Conservation (phyloP, 2,888 invertebrate genomes). For the Tholera decimalis region DNA sequence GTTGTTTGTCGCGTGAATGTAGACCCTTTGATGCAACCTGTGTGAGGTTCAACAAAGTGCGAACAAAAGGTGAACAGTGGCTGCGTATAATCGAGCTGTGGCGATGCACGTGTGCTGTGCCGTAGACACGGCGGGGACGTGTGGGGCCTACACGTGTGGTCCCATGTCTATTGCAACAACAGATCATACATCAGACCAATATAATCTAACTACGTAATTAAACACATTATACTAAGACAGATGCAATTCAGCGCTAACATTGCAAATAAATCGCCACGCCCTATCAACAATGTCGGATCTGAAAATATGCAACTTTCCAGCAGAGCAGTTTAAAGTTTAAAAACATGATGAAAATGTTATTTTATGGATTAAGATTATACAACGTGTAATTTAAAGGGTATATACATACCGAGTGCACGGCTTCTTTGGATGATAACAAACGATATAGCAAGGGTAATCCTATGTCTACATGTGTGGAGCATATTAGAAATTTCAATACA, state of each 20-base stretch:
- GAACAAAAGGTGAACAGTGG: conserved; percentile 43
- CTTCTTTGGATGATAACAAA: too few relatives aligned
- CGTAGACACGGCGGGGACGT: conserved; percentile 41
- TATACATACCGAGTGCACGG: too few relatives aligned
- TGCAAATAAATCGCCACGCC: too few relatives aligned
- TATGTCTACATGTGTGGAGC: too few relatives aligned
- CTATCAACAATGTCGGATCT: too few relatives aligned
- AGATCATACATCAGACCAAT: conserved; percentile 22
- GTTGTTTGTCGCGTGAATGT: conserved; percentile 19
- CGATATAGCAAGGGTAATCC: too few relatives aligned
- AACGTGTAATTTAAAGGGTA: too few relatives aligned
- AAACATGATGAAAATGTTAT: too few relatives aligned
- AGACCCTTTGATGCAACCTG: conserved; percentile 11
- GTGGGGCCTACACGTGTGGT: conserved; percentile 62
- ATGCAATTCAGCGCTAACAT: not conserved
- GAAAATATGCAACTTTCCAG: too few relatives aligned
- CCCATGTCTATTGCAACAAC: conserved; percentile 11
- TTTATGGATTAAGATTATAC: too few relatives aligned
- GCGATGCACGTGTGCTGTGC: conserved; percentile 44
- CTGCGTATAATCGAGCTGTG: conserved; percentile 27
- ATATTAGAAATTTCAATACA: too few relatives aligned
- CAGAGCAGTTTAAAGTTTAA: too few relatives aligned
- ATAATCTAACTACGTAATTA: not conserved
- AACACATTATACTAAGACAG: not conserved
- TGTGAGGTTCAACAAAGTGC: conserved; percentile 21